phyloP scores from a whole-genome alignment of 2,113 vertebrate genomes.

The Pampusana beccarii region DNA sequence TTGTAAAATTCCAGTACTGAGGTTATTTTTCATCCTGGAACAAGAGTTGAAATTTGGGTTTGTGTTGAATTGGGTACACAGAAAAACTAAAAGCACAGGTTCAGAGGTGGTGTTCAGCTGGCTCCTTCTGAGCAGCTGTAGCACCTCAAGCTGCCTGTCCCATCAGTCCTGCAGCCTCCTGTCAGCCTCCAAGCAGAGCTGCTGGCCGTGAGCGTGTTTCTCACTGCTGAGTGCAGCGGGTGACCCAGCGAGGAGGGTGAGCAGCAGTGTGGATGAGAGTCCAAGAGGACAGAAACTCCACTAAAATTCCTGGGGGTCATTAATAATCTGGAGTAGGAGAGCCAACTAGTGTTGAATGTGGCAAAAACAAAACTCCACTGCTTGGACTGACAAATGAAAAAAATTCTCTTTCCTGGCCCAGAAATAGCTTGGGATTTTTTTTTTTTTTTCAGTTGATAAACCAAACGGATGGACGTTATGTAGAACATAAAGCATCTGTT shows the following conservation, averaged over 20 bases:
- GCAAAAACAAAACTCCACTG: background rate
- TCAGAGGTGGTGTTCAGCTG: background rate
- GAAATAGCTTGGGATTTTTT: background rate
- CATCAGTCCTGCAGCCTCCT: background rate
- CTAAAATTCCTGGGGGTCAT: background rate
- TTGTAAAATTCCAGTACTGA: background rate
- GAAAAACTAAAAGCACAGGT: background rate
- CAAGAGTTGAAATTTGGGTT: background rate
- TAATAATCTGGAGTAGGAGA: background rate
- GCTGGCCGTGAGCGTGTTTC: background rate
- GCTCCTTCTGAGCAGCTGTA: background rate
- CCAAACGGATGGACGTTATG: background rate
- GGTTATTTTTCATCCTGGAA: background rate
- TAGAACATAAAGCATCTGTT: background rate
- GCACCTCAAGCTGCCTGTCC: background rate
- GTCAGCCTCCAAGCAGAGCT: background rate
- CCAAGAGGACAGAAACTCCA: background rate
- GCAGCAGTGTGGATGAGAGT: background rate
- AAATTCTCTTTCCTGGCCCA: background rate
- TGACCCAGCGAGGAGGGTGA: background rate
- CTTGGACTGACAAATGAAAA: background rate
- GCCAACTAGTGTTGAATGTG: background rate
- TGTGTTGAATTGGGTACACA: background rate
- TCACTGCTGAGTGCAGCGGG: background rate
- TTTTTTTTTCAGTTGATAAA: background rate